Percentiles rank a stretch among this genome's conserved stretches.
These are phyloP conservation scores for Halocynthia aurantium DNA, from an alignment of 23 tunicate genomes.

Conservation along the genomic window DNA sequence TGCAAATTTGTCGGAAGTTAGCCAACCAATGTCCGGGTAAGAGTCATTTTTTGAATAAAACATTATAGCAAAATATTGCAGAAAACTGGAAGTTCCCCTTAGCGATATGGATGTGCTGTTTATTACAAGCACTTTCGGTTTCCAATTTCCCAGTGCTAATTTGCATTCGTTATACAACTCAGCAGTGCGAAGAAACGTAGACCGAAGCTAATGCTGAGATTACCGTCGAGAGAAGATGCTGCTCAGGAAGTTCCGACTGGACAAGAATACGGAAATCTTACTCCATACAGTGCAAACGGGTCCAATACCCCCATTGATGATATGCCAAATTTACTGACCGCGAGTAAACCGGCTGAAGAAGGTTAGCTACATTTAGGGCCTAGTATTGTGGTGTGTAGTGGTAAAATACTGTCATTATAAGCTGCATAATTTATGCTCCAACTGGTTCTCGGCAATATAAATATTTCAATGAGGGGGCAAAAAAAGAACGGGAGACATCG, in stretches of 20 bases:
- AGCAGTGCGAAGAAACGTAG: conserved; percentile 34
- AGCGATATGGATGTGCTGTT: too few species aligned
- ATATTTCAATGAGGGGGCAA: too few species aligned
- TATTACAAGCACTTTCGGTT: too few species aligned
- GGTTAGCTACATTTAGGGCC: conserved; percentile 10
- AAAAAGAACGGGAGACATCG: too few species aligned
- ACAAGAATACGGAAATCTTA: conserved; percentile 68
- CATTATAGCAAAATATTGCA: too few species aligned
- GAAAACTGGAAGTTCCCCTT: too few species aligned
- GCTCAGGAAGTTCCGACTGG: conserved; percentile 92
- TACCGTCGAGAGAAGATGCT: conserved; percentile 63
- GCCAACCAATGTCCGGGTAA: conserved; percentile 8
- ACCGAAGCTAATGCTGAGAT: conserved; percentile 56
- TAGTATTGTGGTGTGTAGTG: too few species aligned
- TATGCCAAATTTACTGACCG: conserved; percentile 3
- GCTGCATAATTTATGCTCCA: too few species aligned
- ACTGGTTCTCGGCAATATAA: too few species aligned
- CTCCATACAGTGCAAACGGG: conserved; percentile 53
- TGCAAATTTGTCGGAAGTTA: conserved; percentile 4
- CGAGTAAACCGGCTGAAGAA: background rate
- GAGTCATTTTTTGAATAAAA: background rate
- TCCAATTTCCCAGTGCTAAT: too few species aligned
- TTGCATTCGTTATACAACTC: too few species aligned
- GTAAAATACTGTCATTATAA: too few species aligned
- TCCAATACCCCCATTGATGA: conserved; percentile 78